Conservation (phyloP, 2,113 vertebrate genomes). For the Pterocles orientalis region DNA sequence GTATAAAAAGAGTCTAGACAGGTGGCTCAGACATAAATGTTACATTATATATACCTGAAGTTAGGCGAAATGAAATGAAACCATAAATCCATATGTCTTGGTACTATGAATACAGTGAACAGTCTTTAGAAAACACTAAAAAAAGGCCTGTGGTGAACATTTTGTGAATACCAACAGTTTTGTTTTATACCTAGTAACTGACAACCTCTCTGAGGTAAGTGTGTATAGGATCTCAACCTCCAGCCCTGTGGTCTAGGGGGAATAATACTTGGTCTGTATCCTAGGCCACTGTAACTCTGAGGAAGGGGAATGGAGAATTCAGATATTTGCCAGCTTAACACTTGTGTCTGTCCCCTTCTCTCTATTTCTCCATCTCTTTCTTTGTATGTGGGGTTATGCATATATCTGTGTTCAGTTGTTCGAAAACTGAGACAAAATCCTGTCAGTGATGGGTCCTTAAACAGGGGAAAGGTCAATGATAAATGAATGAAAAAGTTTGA, state of each 20-base stretch:
- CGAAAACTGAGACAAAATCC: neutral
- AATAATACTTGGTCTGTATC: neutral
- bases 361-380: neutral
- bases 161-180: neutral
- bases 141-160: neutral
- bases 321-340: neutral
- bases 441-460: neutral
- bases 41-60: neutral
- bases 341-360: neutral
- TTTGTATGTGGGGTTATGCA: neutral
- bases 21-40: neutral
- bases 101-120: neutral
- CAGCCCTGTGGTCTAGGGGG: neutral
- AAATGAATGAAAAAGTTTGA: neutral
- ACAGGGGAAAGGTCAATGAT: neutral
- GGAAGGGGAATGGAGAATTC: neutral
- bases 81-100: slow-evolving; percentile 24
- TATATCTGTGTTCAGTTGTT: neutral
- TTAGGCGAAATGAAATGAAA: neutral
- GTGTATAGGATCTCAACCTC: neutral
- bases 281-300: neutral
- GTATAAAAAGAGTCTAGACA: slow-evolving; percentile 22
- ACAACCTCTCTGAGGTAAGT: neutral
- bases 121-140: neutral
- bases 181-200: neutral